phyloP scores from a whole-genome alignment of 2,888 invertebrate species.

The Eupsilia transversa region DNA sequence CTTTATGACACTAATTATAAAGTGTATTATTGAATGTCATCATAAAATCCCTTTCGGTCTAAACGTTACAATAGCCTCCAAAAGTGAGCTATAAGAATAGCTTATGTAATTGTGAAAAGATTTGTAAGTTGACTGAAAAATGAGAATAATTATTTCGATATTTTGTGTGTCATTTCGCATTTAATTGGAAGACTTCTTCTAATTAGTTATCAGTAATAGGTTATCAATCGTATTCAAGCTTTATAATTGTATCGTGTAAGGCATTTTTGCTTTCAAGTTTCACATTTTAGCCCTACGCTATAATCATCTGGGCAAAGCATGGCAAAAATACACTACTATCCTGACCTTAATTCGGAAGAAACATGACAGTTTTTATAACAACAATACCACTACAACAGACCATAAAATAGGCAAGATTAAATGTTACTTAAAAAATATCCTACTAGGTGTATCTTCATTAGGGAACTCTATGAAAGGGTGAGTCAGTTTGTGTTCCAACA shows the following conservation, averaged over 20 bases:
- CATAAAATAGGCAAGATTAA: slow-evolving; percentile 68
- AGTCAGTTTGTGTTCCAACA: slow-evolving; percentile 86
- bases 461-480: slow-evolving; percentile 89
- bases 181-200: neutral
- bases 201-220: neutral
- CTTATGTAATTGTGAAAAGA: neutral
- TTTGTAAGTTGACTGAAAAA: neutral
- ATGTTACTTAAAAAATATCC: slow-evolving; percentile 87
- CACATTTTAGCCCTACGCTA: neutral
- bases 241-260: slow-evolving; percentile 15
- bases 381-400: slow-evolving; percentile 39
- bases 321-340: neutral
- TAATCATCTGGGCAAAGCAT: too few relatives aligned
- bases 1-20: neutral
- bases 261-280: neutral
- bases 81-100: neutral
- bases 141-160: neutral
- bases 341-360: too few relatives aligned
- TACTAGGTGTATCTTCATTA: slow-evolving; percentile 86
- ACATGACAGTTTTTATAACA: too few relatives aligned
- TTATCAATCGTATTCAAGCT: neutral
- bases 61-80: neutral
- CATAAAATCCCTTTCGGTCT: neutral
- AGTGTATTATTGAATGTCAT: neutral
- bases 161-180: neutral